phyloP scores from a whole-genome alignment of 2,888 invertebrate genomes.

The Cryptus armator region DNA sequence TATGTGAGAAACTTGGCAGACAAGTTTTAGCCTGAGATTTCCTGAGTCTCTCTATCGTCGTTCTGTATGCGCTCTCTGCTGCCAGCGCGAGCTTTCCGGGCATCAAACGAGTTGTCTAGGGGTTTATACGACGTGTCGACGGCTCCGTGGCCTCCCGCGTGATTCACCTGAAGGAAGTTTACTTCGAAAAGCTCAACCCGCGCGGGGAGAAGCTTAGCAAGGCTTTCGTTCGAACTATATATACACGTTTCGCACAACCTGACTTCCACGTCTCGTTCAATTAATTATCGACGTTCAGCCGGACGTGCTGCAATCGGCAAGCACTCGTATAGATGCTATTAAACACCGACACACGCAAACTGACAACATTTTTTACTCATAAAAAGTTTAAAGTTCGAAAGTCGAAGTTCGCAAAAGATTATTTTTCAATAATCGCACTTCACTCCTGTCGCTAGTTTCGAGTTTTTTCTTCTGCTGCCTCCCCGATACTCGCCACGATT shows the following conservation, averaged over 20 bases:
- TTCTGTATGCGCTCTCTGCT: neutral
- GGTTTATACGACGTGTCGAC: conserved; percentile 43
- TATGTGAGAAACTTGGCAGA: conserved; percentile 31
- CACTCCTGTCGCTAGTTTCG: conserved; percentile 8
- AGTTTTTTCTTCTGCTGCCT: conserved; percentile 50
- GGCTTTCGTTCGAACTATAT: conserved; percentile 21
- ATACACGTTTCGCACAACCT: neutral
- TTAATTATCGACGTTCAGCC: conserved; percentile 45
- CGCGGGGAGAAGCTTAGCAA: neutral
- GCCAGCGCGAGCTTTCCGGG: conserved; percentile 1
- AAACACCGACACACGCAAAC: neutral
- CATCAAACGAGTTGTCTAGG: conserved; percentile 42
- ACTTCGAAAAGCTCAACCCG: conserved; percentile 30
- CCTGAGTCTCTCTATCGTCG: conserved; percentile 15
- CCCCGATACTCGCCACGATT: conserved; percentile 74
- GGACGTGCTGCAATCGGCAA: conserved; percentile 34
- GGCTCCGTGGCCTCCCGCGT: conserved; percentile 35
- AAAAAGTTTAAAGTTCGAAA: neutral
- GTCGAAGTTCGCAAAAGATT: neutral
- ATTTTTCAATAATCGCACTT: conserved; percentile 21
- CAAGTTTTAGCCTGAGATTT: conserved; percentile 20
- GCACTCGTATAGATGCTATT: neutral
- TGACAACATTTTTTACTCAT: neutral
- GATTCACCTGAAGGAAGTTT: conserved; percentile 48
- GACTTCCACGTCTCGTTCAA: conserved; percentile 31